These are phyloP conservation scores for Yponomeuta cagnagella DNA, from an alignment of 2,888 invertebrate genomes.

Conservation along the genomic window DNA sequence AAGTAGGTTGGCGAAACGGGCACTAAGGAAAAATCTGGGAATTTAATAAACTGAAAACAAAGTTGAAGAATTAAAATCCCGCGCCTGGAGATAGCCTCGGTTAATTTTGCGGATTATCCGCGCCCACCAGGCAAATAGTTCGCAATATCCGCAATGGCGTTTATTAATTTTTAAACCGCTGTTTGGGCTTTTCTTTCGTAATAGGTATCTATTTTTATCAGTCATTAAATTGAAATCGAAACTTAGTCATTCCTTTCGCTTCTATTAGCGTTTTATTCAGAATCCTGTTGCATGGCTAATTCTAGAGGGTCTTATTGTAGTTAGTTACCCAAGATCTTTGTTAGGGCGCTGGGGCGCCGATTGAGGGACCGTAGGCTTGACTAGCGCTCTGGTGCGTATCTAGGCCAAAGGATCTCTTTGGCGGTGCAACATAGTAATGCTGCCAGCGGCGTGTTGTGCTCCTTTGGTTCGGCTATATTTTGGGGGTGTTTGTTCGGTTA, in stretches of 20 bases:
- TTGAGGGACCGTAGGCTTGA: no score
- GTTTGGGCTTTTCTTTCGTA: background rate
- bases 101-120: conserved; percentile 40
- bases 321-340: no score
- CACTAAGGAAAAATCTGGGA: conserved; percentile 16
- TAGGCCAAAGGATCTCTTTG: no score
- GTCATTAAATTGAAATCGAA: background rate
- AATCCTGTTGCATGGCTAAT: no score
- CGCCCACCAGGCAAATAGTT: background rate
- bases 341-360: no score
- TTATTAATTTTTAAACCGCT: background rate
- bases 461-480: no score
- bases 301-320: no score
- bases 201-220: background rate
- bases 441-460: no score
- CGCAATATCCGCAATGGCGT: background rate
- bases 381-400: no score
- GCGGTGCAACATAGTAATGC: no score
- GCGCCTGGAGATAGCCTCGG: conserved; percentile 35
- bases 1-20: background rate
- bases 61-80: conserved; percentile 44
- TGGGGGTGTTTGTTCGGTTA: no score
- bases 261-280: no score
- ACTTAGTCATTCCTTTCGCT: background rate
- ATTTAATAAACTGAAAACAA: conserved; percentile 42